Evolutionary conservation across 2,797 vertebrate species (phyloP).

Genomic region (Peromyscus eremicus): DNA sequence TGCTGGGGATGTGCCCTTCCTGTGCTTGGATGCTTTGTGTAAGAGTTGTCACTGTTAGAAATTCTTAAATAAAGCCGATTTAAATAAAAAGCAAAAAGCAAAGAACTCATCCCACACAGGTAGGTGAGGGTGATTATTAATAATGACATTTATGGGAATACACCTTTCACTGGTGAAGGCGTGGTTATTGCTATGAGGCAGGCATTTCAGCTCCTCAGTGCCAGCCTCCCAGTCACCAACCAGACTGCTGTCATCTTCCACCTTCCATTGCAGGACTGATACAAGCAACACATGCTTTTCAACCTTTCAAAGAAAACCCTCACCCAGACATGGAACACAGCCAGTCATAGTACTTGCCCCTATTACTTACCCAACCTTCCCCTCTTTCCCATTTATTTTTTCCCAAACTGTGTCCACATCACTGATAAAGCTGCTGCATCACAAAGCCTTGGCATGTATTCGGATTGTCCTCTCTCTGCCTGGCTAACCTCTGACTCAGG

Average conservation of each 20-base stretch:
- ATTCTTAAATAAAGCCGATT: slow-evolving; percentile 86
- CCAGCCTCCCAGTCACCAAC: not conserved
- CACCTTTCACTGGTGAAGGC: not conserved
- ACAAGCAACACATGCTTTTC: not conserved
- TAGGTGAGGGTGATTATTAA: not conserved
- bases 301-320: slow-evolving; percentile 27
- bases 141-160: slow-evolving; percentile 30
- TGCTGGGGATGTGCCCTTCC: slow-evolving; percentile 93
- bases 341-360: not conserved
- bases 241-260: not conserved
- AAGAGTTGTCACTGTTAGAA: slow-evolving; percentile 98
- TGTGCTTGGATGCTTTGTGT: slow-evolving; percentile 96
- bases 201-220: not conserved
- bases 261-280: not conserved
- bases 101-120: not conserved
- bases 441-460: not conserved
- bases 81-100: slow-evolving; percentile 93
- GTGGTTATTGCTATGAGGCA: not conserved
- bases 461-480: not conserved
- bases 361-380: not conserved
- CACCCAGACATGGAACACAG: not conserved
- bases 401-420: not conserved
- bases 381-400: slow-evolving; percentile 8
- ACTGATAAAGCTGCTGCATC: not conserved
- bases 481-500: not conserved